These are phyloP conservation scores for Phocides pigmalion DNA, from an alignment of 1,140 invertebrate genomes.

Conservation along the genomic window DNA sequence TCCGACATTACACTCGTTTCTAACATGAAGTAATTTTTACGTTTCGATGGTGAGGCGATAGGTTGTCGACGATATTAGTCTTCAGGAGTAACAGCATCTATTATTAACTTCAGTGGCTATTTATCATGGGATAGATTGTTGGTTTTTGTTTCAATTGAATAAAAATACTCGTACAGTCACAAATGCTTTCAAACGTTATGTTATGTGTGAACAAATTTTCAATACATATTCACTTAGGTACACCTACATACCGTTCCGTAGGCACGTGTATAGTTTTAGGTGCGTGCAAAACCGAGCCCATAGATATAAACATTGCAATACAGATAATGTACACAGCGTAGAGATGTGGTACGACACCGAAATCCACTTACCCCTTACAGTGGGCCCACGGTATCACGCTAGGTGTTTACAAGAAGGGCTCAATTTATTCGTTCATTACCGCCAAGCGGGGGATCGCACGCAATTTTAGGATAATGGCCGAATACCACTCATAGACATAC, in stretches of 20 bases:
- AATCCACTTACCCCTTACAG: constrained; percentile 81
- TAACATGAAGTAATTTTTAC: no score
- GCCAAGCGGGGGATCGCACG: constrained; percentile 71
- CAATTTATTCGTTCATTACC: constrained; percentile 82
- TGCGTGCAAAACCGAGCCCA: not conserved
- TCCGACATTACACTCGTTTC: no score
- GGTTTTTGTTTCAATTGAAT: no score
- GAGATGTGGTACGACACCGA: constrained; percentile 77
- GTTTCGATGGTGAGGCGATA: no score
- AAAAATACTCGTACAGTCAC: no score
- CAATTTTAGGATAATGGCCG: constrained; percentile 80
- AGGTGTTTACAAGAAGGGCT: constrained; percentile 79
- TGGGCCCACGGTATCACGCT: constrained; percentile 64
- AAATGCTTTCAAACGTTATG: no score
- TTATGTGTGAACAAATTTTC: not conserved
- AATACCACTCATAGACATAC: constrained; percentile 58
- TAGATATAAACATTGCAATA: constrained; percentile 34
- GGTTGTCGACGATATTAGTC: no score
- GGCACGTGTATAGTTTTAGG: not conserved
- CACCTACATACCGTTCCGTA: not conserved
- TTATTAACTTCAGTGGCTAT: no score
- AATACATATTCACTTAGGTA: not conserved
- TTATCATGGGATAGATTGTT: no score
- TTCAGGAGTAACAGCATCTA: no score
- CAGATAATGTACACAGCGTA: constrained; percentile 59